Evolutionary conservation across 2,797 vertebrate genomes (phyloP).

Genomic region (Siniperca obscura): DNA sequence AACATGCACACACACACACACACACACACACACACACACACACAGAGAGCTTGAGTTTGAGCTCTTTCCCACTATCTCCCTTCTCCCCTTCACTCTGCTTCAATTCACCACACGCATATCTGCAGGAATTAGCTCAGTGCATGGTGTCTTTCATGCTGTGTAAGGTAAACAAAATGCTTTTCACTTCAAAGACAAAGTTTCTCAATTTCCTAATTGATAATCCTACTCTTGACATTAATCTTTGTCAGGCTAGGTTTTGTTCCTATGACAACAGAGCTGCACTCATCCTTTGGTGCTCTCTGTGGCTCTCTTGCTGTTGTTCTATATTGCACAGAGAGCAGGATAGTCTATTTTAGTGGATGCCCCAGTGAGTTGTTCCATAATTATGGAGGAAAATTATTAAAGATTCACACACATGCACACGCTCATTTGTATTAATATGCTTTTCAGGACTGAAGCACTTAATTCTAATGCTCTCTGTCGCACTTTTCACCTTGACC

Average conservation of each 20-base stretch:
- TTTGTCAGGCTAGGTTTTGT: slow-evolving; percentile 53
- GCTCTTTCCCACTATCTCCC: slow-evolving; percentile 47
- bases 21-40: slow-evolving; percentile 19
- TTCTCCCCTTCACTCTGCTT: slow-evolving; percentile 39
- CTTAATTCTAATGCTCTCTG: not conserved
- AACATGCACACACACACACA: slow-evolving; percentile 22
- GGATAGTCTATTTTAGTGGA: slow-evolving; percentile 51
- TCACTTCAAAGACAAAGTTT: slow-evolving; percentile 75
- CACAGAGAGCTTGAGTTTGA: slow-evolving; percentile 38
- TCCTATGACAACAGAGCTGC: slow-evolving; percentile 69
- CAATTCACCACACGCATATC: slow-evolving; percentile 51
- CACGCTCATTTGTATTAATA: slow-evolving; percentile 9
- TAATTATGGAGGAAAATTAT: slow-evolving; percentile 58
- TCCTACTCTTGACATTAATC: slow-evolving; percentile 56
- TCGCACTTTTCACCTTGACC: slow-evolving; percentile 31
- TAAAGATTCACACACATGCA: slow-evolving; percentile 28
- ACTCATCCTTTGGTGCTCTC: slow-evolving; percentile 51
- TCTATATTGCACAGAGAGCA: slow-evolving; percentile 26
- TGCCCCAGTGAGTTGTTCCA: slow-evolving; percentile 46
- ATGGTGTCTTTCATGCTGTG: slow-evolving; percentile 45
- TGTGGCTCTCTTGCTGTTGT: slow-evolving; percentile 14
- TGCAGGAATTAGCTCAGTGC: slow-evolving; percentile 35
- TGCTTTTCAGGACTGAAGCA: slow-evolving; percentile 36
- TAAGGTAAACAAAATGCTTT: slow-evolving; percentile 65
- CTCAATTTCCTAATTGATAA: slow-evolving; percentile 73